These are phyloP conservation scores for Vannuccia rotundouncinata DNA, from an alignment of 2,888 invertebrate species.

Conservation along the genomic window DNA sequence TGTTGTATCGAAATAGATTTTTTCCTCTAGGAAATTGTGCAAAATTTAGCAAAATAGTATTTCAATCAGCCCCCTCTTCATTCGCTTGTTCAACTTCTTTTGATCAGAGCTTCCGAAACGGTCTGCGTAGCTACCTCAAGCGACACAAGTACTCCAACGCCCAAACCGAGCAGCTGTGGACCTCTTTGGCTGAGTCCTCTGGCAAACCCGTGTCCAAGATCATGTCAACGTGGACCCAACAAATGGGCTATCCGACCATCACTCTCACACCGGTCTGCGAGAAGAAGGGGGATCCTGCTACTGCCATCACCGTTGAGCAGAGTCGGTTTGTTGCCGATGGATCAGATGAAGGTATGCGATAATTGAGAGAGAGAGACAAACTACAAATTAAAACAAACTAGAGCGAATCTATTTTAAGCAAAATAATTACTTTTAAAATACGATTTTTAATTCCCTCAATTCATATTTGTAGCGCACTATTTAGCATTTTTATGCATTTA, in stretches of 20 bases:
- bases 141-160: conserved; percentile 81
- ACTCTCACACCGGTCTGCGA: conserved; percentile 47
- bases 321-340: conserved; percentile 72
- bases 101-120: conserved; percentile 78
- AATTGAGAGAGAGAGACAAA: too few species aligned
- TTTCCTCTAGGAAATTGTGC: too few species aligned
- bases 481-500: too few species aligned
- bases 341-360: conserved; percentile 44
- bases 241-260: conserved; percentile 85
- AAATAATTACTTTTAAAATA: too few species aligned
- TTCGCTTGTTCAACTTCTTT: conserved; percentile 90
- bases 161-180: conserved; percentile 86
- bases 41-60: too few species aligned
- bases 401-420: too few species aligned
- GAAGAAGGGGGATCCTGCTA: conserved; percentile 50
- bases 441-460: too few species aligned
- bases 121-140: conserved; percentile 81
- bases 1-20: too few species aligned
- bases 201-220: conserved; percentile 79
- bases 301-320: conserved; percentile 56
- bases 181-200: conserved; percentile 76
- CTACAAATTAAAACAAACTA: neutral
- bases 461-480: too few species aligned
- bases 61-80: too few species aligned
- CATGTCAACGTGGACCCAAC: conserved; percentile 93